Conservation (phyloP, 2,888 invertebrate genomes). For the Seira sanloemensis region DNA sequence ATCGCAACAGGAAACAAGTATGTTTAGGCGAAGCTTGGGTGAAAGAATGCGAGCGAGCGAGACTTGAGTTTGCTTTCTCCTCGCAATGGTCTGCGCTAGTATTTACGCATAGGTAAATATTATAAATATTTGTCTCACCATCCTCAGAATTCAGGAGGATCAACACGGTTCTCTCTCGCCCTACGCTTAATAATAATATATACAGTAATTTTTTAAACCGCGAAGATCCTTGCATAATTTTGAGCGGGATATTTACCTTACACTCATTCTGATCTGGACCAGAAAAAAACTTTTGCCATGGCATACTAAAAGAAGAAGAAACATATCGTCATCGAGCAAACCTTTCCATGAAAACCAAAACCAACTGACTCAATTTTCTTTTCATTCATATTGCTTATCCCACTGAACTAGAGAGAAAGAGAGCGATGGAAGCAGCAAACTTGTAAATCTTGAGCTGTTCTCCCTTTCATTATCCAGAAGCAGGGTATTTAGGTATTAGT, state of each 20-base stretch:
- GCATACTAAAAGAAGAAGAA: background rate
- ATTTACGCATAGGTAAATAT: background rate
- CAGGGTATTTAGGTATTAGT: background rate
- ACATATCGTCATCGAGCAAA: background rate
- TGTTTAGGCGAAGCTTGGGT: too few species aligned
- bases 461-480: background rate
- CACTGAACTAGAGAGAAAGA: background rate
- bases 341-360: constrained; percentile 10
- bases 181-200: background rate
- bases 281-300: background rate
- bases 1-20: constrained; percentile 4
- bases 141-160: background rate
- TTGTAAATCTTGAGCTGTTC: background rate
- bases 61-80: background rate
- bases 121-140: background rate
- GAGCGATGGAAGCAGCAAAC: background rate
- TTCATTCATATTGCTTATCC: background rate
- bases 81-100: background rate
- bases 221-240: background rate
- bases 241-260: background rate
- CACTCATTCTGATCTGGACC: background rate
- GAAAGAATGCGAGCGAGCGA: background rate
- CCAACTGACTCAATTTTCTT: constrained; percentile 51
- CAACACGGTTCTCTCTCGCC: background rate
- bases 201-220: background rate